Evolutionary conservation across 2,797 vertebrate species (phyloP).

Genomic region (Iguana delicatissima): DNA sequence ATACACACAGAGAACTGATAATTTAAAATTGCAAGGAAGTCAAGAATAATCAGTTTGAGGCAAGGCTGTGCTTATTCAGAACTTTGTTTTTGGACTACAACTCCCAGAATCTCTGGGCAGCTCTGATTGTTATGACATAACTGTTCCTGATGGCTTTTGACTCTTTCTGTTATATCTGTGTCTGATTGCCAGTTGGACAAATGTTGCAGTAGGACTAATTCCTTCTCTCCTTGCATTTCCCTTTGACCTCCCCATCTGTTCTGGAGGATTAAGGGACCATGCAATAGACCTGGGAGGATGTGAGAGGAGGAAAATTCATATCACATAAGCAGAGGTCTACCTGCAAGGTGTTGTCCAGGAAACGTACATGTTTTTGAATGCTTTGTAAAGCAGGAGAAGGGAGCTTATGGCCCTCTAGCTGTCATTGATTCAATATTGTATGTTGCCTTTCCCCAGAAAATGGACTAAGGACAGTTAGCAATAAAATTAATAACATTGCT

Average conservation of each 20-base stretch:
- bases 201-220: not conserved
- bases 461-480: not conserved
- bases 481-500: not conserved
- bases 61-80: not conserved
- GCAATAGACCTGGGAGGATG: not conserved
- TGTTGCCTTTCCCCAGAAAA: not conserved
- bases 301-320: not conserved
- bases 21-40: not conserved
- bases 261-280: not conserved
- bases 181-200: not conserved
- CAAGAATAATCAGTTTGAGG: slow-evolving; percentile 12
- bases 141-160: slow-evolving; percentile 36
- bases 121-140: slow-evolving; percentile 45
- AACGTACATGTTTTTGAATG: slow-evolving; percentile 50
- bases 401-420: not conserved
- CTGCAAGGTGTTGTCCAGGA: not conserved
- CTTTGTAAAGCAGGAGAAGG: not conserved
- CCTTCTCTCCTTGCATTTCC: not conserved
- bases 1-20: no score
- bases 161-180: not conserved
- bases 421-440: not conserved
- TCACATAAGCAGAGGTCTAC: not conserved
- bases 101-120: not conserved
- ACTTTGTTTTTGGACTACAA: not conserved
- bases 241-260: not conserved